Evolutionary conservation across 2,113 vertebrate species (phyloP), one percentile per base, ranked within the genome.

Genomic region (Chascanopsetta lugubris): DNA sequence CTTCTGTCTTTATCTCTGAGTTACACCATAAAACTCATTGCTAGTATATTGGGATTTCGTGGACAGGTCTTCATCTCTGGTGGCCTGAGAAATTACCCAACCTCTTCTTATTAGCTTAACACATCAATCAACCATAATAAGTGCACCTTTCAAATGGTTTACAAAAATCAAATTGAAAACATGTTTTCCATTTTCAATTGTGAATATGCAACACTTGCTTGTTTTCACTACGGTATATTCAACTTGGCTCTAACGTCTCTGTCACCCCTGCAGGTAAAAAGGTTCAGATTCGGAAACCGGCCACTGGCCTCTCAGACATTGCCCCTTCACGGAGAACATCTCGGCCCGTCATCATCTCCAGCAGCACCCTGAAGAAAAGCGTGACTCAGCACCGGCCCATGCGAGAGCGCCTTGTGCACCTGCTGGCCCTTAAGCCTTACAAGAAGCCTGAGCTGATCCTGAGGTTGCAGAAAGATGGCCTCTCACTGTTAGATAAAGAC

Each of bases 381-480:
- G 45, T 63, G 0, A 78, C 93, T 45, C 93, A 93, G 18, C 92
- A 94, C 73, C 86, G 94, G 69, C 96, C 96, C 15, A 92, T 97
- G 80, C 91, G 94, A 46, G 97, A 99, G 62, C 94, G 97, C 17
- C 94, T 99, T 54, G 81, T 95, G 53, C 97, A 99, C 89, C 90
- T 99, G 74, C 91, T 99, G 90, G 97, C 96, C 8, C 94, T 99
- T 30, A 96, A 98, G 89, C 95, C 97, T 74, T 99, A 98, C 76
- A 94, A 94, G 88, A 98, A 98, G 84, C 94, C 97, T 0, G 97
- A 99, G 75, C 91, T 99, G 57, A 93, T 99, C 68, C 91, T 99
- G 71, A 91, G 97, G 72, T 87, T 99, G 69, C 96, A 97, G 86
- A 98, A 97, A 81, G 97, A 99, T 0, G 95, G 97, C 32, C 93